These are phyloP conservation scores for Hydropsyche tenuis DNA, from an alignment of 1,140 invertebrate species.

Conservation along the genomic window DNA sequence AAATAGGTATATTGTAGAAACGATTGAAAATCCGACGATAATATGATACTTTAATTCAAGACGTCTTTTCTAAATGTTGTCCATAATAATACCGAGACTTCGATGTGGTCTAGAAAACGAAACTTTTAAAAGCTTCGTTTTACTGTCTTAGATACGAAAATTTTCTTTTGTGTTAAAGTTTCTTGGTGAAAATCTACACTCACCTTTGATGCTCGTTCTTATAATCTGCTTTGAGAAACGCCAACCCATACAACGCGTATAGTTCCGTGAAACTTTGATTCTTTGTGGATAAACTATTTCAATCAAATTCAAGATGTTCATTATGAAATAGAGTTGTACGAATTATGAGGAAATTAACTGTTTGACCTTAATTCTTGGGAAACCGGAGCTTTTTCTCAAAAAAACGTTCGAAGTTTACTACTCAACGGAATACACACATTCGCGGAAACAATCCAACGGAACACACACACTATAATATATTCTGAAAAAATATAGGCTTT, in stretches of 20 bases:
- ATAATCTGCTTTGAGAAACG: not conserved
- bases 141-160: not conserved
- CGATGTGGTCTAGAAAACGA: not conserved
- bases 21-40: no score
- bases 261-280: not conserved
- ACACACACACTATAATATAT: no score
- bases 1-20: no score
- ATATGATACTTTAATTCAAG: no score
- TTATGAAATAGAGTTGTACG: no score
- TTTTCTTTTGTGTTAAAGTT: conserved; percentile 11
- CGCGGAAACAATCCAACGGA: no score
- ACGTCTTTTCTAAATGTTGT: no score
- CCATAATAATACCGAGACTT: no score
- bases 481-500: conserved; percentile 6
- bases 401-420: no score
- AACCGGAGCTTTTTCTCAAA: not conserved
- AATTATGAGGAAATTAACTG: no score
- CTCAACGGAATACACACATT: no score
- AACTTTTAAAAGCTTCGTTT: conserved; percentile 11
- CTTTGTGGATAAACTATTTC: conserved; percentile 8
- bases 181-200: not conserved
- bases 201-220: conserved; percentile 1
- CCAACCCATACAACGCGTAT: not conserved
- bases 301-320: not conserved
- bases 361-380: not conserved